Conservation (phyloP, 2,888 invertebrate genomes). For the Tortricodes alternella region DNA sequence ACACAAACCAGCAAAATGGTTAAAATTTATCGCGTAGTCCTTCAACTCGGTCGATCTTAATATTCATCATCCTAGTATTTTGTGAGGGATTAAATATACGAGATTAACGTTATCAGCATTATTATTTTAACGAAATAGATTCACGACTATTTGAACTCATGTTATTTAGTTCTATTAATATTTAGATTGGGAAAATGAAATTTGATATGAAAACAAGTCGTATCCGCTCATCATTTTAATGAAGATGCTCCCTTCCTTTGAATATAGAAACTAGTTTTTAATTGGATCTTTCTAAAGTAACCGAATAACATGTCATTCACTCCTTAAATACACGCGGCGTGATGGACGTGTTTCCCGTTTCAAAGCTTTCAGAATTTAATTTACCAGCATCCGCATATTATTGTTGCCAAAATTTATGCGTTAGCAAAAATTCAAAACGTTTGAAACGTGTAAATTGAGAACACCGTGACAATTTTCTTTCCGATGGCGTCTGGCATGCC, state of each 20-base stretch:
- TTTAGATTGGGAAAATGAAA: too few relatives aligned
- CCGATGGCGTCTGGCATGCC: neutral
- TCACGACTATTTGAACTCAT: neutral
- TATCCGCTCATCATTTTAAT: neutral
- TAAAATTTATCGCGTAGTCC: conserved; percentile 7
- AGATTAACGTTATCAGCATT: conserved; percentile 12
- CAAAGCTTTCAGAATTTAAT: conserved; percentile 46
- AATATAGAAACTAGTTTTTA: conserved; percentile 5
- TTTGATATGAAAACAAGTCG: neutral
- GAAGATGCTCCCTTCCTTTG: neutral
- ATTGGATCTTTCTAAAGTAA: conserved; percentile 18
- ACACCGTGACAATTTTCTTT: neutral
- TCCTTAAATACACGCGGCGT: conserved; percentile 20
- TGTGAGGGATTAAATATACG: neutral
- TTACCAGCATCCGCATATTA: conserved; percentile 43
- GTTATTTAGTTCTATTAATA: neutral
- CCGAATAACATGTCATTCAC: conserved; percentile 21
- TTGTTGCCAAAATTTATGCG: conserved; percentile 35
- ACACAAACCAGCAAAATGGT: conserved; percentile 8
- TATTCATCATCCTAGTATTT: conserved; percentile 8
- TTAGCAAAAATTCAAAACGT: conserved; percentile 9
- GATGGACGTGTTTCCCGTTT: conserved; percentile 44
- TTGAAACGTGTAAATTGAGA: neutral
- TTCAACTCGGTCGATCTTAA: conserved; percentile 12
- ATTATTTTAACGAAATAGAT: neutral